Evolutionary conservation across 2,888 invertebrate genomes (phyloP), one percentile per base, ranked within the genome.

Genomic region (Erebia palarica): DNA sequence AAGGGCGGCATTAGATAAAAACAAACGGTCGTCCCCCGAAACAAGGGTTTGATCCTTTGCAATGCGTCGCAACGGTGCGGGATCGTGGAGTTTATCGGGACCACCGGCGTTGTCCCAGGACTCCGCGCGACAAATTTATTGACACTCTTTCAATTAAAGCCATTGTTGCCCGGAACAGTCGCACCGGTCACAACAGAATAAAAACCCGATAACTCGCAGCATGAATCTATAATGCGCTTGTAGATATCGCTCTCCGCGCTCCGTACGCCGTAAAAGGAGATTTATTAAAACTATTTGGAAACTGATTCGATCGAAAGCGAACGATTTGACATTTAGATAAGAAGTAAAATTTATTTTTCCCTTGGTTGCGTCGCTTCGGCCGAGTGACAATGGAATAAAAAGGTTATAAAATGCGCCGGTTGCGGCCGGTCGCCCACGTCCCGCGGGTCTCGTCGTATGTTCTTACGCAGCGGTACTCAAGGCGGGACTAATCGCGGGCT

Each of bases 291-390:
- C 92, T 92, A 92, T 93, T 93, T 91, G 90, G 89, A 88, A 90
- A 93, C 93, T 88, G 92, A 93, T 92, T 91, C 93, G 92, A 93
- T 93, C 92, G 93, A 86, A 89, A 88, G 86, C 87, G 90, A 88
- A 91, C 91, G 93, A 93, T 93, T 93, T 93, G 93, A 93, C 93
- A 91, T 93, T 92, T 90, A 93, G 93, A 93, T 93, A 93, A 93
- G 92, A 87, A 89, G 85, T 90, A 84, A 91, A 92, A 93, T 93
- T 93, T 93, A 92, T 93, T 90, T 91, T 91, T 88, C 86, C 87
- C 88, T 88, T 86, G 87, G 81, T 86, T 82, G 83, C 86, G 85
- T 84, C 82, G 89, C 84, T 83, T 81, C 84, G 85, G 80, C 80
- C 80, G 86, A 87, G 92, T 92, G 93, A 93, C 92, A 92, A 92